These are phyloP conservation scores for Notarius quadriscutis DNA, from an alignment of 2,113 vertebrate species.

Conservation along the genomic window DNA sequence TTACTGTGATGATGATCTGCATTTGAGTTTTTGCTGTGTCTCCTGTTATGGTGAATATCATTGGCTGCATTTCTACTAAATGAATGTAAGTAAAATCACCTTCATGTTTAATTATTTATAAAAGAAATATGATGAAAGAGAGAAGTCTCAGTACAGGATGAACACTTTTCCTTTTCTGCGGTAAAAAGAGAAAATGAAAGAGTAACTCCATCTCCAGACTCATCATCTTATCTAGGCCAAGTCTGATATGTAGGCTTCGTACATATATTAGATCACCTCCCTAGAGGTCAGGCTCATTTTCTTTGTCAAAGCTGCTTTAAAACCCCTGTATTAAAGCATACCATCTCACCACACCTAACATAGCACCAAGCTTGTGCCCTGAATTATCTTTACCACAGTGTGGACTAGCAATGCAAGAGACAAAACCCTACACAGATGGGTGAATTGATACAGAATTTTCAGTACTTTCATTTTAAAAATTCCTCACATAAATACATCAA, in stretches of 20 bases:
- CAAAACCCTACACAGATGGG: not conserved
- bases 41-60: not conserved
- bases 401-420: not conserved
- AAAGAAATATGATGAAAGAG: not conserved
- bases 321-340: conserved; percentile 15
- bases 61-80: not conserved
- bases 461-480: no score
- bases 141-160: conserved; percentile 16
- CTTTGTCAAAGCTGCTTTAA: conserved; percentile 41
- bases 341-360: conserved; percentile 28
- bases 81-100: conserved; percentile 1
- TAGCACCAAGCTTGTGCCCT: not conserved
- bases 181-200: conserved; percentile 27
- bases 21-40: not conserved
- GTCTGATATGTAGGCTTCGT: conserved; percentile 51
- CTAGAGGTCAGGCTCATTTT: conserved; percentile 47
- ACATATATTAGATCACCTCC: conserved; percentile 55
- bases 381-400: conserved; percentile 13
- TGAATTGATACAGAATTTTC: no score
- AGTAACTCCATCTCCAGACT: conserved; percentile 43
- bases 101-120: conserved; percentile 9
- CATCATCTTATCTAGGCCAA: conserved; percentile 53
- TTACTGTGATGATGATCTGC: not conserved
- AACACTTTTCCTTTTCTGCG: not conserved
- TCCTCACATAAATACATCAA: no score